A percentile compares a stretch with the other conserved stretches of the same genome.
phyloP scores from a whole-genome alignment of 2,797 vertebrate species.

The Myotis planiceps region DNA sequence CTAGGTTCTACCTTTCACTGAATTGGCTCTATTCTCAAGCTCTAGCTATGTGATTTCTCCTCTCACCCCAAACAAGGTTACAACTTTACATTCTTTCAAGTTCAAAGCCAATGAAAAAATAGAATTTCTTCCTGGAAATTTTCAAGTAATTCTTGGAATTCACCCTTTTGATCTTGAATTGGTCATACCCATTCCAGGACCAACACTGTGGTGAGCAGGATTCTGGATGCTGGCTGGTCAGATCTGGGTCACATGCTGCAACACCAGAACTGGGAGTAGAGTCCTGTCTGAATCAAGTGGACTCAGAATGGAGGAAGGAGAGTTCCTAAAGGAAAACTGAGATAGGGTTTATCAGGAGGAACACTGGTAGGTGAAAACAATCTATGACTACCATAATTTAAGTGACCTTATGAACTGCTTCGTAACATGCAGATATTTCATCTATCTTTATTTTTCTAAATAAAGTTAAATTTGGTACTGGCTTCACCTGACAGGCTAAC shows the following conservation, averaged over 20 bases:
- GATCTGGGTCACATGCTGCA: background rate
- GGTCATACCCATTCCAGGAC: background rate
- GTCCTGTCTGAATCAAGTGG: background rate
- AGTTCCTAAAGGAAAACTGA: background rate
- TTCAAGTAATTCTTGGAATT: background rate
- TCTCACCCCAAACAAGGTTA: background rate
- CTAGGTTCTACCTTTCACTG: background rate
- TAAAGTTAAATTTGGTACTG: background rate
- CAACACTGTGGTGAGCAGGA: background rate
- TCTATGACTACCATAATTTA: background rate
- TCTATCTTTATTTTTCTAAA: background rate
- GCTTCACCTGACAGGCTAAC: background rate
- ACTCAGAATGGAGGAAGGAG: background rate
- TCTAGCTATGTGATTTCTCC: background rate
- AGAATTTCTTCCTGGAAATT: background rate
- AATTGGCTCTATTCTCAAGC: background rate
- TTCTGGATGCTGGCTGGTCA: background rate
- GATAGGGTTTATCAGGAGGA: background rate
- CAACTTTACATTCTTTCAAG: background rate
- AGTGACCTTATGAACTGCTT: background rate
- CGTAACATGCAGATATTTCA: background rate
- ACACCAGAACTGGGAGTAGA: background rate
- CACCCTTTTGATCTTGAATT: background rate
- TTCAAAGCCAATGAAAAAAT: background rate
- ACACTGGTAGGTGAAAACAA: background rate